phyloP scores from a whole-genome alignment of 2,888 invertebrate species.

The Oligia fasciuncula region DNA sequence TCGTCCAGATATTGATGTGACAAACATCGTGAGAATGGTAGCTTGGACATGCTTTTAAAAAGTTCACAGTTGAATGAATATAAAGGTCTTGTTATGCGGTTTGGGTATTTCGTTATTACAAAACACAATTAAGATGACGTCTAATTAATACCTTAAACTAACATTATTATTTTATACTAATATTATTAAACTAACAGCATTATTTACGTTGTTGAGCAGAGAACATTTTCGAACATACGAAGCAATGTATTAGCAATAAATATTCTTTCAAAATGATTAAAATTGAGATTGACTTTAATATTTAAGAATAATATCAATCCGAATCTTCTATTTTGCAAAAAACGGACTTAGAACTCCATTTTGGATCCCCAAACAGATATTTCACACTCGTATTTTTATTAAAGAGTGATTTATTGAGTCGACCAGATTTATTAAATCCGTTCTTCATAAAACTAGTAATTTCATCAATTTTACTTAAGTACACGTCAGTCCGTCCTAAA shows the following conservation, averaged over 20 bases:
- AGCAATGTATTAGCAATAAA: no score
- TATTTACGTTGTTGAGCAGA: no score
- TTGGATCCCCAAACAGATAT: not conserved
- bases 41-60: not conserved
- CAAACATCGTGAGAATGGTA: slow-evolving; percentile 20
- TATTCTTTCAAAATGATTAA: no score
- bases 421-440: no score
- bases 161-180: no score
- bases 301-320: not conserved
- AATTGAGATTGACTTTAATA: not conserved
- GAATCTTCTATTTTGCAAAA: not conserved
- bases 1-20: slow-evolving; percentile 48
- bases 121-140: not conserved
- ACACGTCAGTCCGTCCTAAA: slow-evolving; percentile 15
- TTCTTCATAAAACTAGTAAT: not conserved
- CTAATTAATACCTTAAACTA: not conserved
- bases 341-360: not conserved
- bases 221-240: no score
- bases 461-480: slow-evolving; percentile 10
- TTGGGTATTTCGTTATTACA: not conserved
- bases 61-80: not conserved
- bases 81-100: not conserved
- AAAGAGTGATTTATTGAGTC: not conserved
- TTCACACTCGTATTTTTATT: not conserved
- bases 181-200: no score